phyloP scores from a whole-genome alignment of 2,113 vertebrate genomes.

The Boleophthalmus pectinirostris region DNA sequence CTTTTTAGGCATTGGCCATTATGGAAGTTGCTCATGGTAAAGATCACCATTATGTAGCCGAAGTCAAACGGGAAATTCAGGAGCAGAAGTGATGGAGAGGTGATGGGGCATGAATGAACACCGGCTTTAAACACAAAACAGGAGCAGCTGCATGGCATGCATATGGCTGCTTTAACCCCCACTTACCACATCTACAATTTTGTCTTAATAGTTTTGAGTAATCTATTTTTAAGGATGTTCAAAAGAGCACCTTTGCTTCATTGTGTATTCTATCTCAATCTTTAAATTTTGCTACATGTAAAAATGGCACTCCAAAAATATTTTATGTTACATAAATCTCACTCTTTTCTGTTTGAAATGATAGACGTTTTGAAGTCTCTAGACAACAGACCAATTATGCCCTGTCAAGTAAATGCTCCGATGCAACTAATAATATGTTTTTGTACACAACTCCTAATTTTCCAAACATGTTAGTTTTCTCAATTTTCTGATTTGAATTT shows the following conservation, averaged over 20 bases:
- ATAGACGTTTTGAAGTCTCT: neutral
- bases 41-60: constrained; percentile 92
- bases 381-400: neutral
- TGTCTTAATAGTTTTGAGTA: constrained; percentile 15
- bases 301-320: neutral
- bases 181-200: neutral
- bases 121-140: constrained; percentile 19
- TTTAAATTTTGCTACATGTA: neutral
- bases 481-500: constrained; percentile 18
- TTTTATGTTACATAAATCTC: neutral
- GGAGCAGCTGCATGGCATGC: constrained; percentile 61
- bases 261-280: neutral
- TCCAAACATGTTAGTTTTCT: constrained; percentile 13
- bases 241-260: neutral
- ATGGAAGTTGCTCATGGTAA: constrained; percentile 97
- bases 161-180: constrained; percentile 36
- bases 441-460: constrained; percentile 14
- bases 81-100: constrained; percentile 70
- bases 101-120: constrained; percentile 20
- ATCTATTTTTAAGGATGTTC: neutral
- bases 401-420: constrained; percentile 4
- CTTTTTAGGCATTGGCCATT: constrained; percentile 87
- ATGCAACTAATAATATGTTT: neutral
- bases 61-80: constrained; percentile 92
- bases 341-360: neutral